phyloP scores from a whole-genome alignment of 2,113 vertebrate genomes.

The Meles meles region DNA sequence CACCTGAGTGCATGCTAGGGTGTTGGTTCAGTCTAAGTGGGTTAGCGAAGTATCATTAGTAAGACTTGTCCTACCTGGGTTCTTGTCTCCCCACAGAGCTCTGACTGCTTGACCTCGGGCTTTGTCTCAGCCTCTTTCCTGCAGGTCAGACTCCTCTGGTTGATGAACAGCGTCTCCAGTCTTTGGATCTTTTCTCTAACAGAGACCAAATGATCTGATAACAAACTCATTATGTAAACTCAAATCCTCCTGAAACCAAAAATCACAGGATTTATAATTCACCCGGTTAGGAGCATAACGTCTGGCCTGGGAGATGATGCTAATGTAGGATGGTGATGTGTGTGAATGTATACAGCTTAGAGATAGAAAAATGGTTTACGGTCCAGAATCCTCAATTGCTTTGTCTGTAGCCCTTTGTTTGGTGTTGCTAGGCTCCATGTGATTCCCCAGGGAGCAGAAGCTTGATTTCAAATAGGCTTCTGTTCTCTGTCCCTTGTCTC shows the following conservation, averaged over 20 bases:
- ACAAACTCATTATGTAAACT: constrained; percentile 27
- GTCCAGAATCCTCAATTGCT: constrained; percentile 36
- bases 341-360: constrained; percentile 28
- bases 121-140: constrained; percentile 42
- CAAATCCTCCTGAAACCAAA: constrained; percentile 10
- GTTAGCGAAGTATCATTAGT: constrained; percentile 17
- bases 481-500: constrained; percentile 67
- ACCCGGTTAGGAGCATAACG: background rate
- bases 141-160: constrained; percentile 38
- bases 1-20: background rate
- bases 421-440: constrained; percentile 69
- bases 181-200: constrained; percentile 44
- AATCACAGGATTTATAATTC: constrained; percentile 37
- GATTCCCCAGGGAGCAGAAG: constrained; percentile 54
- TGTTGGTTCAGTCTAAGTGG: background rate
- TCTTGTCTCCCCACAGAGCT: constrained; percentile 24
- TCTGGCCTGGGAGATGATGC: background rate
- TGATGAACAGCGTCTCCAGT: constrained; percentile 1
- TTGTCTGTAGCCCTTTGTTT: constrained; percentile 70
- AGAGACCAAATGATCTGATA: constrained; percentile 50
- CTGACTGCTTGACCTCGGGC: constrained; percentile 43
- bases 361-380: constrained; percentile 52
- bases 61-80: constrained; percentile 13
- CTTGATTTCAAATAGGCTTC: constrained; percentile 68
- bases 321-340: background rate